Conservation (phyloP, 1,140 invertebrate genomes). For the Drosophila ironensis region DNA sequence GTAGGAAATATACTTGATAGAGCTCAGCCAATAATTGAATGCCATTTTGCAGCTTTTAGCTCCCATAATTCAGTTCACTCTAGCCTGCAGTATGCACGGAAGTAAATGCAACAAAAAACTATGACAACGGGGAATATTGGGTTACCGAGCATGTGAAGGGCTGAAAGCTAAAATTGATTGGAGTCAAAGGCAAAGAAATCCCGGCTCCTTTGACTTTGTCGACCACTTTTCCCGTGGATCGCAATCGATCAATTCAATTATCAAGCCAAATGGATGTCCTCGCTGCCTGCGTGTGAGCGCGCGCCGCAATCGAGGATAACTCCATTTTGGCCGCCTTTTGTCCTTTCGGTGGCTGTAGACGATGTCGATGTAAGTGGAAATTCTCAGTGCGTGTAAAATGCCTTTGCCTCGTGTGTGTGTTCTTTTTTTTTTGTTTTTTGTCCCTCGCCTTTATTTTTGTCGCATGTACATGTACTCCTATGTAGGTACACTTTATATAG, state of each 20-base stretch:
- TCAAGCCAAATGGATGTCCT: not conserved
- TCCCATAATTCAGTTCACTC: no score
- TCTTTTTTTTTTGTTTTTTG: not conserved
- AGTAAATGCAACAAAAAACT: not conserved
- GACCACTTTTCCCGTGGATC: not conserved
- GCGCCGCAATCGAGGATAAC: conserved; percentile 11
- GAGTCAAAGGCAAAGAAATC: conserved; percentile 1
- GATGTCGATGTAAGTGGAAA: conserved; percentile 53
- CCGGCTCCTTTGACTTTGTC: not conserved
- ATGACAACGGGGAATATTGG: conserved; percentile 1
- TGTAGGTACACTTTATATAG: not conserved
- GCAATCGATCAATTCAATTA: conserved; percentile 38
- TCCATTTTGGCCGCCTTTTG: not conserved
- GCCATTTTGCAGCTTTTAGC: no score
- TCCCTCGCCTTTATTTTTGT: not conserved
- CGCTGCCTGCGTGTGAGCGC: not conserved
- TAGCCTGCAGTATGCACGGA: not conserved
- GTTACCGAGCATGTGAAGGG: not conserved
- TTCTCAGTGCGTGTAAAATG: conserved; percentile 70
- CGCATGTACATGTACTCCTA: not conserved
- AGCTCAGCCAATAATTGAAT: no score
- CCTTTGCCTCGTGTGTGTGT: conserved; percentile 28
- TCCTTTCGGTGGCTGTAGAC: conserved; percentile 4
- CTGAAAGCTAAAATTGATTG: conserved; percentile 11
- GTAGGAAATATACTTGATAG: no score